phyloP scores from a whole-genome alignment of 92 coral and sea anemone genomes.

The Epizoanthus rinbou region DNA sequence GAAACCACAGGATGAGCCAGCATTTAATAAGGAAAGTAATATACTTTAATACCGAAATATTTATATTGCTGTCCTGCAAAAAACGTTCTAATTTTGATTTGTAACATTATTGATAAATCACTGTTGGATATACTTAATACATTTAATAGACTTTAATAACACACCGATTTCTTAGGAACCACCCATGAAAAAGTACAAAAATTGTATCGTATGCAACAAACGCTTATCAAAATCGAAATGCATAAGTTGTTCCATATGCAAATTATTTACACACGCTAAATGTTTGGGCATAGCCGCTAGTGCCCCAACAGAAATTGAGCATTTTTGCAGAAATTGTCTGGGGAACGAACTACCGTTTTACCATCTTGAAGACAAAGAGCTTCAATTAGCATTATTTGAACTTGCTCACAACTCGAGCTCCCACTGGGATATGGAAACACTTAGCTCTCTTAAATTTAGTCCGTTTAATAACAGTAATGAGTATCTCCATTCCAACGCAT shows the following conservation, averaged over 20 bases:
- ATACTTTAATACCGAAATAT: too few species aligned
- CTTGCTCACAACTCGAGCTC: conserved; percentile 10
- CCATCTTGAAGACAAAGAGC: conserved; percentile 10
- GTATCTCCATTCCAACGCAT: conserved; percentile 7
- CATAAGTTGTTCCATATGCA: conserved; percentile 14
- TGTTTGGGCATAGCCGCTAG: conserved; percentile 12
- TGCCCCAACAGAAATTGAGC: conserved; percentile 1
- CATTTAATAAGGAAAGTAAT: too few species aligned
- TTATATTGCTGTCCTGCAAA: too few species aligned
- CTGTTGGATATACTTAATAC: too few species aligned
- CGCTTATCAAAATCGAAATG: conserved; percentile 25
- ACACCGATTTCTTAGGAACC: too few species aligned
- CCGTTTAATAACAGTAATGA: not conserved
- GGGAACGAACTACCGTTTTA: too few species aligned
- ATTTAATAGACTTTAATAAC: too few species aligned
- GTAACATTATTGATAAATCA: too few species aligned
- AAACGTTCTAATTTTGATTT: too few species aligned
- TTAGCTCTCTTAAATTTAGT: not conserved
- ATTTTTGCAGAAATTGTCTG: not conserved
- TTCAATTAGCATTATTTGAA: conserved; percentile 22
- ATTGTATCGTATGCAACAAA: not conserved
- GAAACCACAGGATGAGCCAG: too few species aligned
- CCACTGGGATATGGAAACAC: conserved; percentile 13
- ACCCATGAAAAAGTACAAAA: conserved; percentile 8
- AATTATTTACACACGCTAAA: conserved; percentile 9